These are phyloP conservation scores for Globodera ellingtonae DNA, from an alignment of 1,140 invertebrate species.

Conservation along the genomic window DNA sequence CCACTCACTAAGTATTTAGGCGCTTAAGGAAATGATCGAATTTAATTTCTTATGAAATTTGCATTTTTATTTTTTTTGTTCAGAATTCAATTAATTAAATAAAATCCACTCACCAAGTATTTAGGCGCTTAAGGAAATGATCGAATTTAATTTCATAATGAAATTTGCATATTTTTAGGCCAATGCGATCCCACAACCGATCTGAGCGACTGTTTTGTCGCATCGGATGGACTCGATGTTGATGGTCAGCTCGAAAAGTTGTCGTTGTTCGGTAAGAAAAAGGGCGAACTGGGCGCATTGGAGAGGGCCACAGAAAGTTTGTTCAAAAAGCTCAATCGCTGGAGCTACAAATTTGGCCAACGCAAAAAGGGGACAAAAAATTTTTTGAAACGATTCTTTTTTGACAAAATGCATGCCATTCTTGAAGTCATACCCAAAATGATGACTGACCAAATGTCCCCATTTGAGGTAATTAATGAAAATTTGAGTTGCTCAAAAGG, in stretches of 20 bases:
- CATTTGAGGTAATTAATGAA: background rate
- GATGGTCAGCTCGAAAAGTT: background rate
- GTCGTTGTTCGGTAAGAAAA: background rate
- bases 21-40: no score
- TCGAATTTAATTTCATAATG: background rate
- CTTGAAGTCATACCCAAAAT: background rate
- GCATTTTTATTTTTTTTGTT: no score
- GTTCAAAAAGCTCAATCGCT: background rate
- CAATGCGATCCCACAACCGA: background rate
- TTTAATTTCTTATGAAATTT: no score
- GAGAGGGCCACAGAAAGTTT: background rate
- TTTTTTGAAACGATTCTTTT: background rate
- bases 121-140: no score
- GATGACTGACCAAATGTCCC: background rate
- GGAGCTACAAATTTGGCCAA: background rate
- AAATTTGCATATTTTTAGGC: background rate
- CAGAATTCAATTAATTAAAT: no score
- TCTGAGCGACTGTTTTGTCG: background rate
- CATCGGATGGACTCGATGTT: background rate
- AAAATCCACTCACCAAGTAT: no score
- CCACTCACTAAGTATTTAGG: no score
- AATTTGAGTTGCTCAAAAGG: no score
- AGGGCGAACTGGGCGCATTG: background rate
- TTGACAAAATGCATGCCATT: background rate
- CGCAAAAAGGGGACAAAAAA: background rate